Percentiles rank a stretch among this genome's conserved stretches.
Evolutionary conservation across 2,888 invertebrate genomes (phyloP).

Genomic region (Ommatoiulus sabulosus): DNA sequence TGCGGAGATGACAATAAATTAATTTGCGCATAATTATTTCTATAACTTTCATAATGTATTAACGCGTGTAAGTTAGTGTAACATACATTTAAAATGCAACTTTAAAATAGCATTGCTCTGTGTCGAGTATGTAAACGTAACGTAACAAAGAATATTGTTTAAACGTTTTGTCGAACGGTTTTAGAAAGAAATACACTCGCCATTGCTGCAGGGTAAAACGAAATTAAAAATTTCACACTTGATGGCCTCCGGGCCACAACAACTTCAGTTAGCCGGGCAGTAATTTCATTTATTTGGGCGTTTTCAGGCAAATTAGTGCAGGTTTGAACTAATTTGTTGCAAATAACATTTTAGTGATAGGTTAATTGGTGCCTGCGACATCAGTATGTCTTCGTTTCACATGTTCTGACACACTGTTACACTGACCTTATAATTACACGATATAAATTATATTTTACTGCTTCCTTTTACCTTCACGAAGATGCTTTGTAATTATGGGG

Average conservation of each 20-base stretch:
- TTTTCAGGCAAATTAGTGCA: not conserved
- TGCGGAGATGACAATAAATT: too few species aligned
- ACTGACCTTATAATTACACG: not conserved
- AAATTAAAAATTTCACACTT: too few species aligned
- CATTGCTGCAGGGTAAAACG: not conserved
- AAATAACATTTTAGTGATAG: not conserved
- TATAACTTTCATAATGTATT: too few species aligned
- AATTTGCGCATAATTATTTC: too few species aligned
- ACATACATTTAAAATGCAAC: too few species aligned
- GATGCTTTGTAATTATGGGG: not conserved
- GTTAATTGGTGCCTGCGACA: not conserved
- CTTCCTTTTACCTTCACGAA: not conserved
- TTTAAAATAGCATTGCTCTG: too few species aligned
- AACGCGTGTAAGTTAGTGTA: too few species aligned
- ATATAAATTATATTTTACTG: slow-evolving; percentile 16
- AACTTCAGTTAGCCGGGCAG: not conserved
- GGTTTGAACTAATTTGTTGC: not conserved
- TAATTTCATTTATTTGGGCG: not conserved
- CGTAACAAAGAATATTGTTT: too few species aligned
- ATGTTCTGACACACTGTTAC: not conserved
- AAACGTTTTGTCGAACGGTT: too few species aligned
- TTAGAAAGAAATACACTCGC: not conserved
- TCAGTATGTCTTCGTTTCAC: not conserved
- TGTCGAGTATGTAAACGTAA: too few species aligned
- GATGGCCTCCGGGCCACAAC: not conserved